phyloP scores from a whole-genome alignment of 2,113 vertebrate species.

The Sphyrna mokarran region DNA sequence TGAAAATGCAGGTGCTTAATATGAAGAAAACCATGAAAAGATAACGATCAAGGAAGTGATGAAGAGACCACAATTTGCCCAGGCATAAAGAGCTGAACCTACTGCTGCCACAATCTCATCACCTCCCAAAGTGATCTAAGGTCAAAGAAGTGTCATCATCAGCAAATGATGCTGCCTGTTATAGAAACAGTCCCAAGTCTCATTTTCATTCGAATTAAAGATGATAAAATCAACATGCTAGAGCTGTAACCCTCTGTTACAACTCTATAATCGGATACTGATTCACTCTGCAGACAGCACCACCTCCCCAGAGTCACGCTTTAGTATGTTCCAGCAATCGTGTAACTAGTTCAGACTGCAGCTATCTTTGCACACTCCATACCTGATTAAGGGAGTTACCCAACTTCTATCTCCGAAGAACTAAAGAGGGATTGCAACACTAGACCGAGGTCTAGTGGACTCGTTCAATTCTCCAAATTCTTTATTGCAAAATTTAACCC shows the following conservation, averaged over 20 bases:
- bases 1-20: background rate
- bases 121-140: background rate
- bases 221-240: background rate
- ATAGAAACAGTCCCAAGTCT: background rate
- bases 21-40: background rate
- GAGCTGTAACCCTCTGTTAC: background rate
- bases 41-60: background rate
- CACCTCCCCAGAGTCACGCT: too few relatives aligned
- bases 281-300: background rate
- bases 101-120: background rate
- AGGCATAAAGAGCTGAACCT: background rate
- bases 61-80: background rate
- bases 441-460: too few relatives aligned
- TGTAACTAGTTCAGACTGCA: too few relatives aligned
- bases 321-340: too few relatives aligned
- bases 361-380: too few relatives aligned
- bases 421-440: too few relatives aligned
- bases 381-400: too few relatives aligned
- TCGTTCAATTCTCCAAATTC: too few relatives aligned
- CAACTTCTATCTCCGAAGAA: too few relatives aligned
- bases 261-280: background rate
- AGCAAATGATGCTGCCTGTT: background rate
- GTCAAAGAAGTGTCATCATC: background rate
- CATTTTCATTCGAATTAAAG: background rate
- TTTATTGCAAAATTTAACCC: too few relatives aligned